A percentile compares a stretch with the other conserved stretches of the same genome.
Conservation (phyloP, 2,113 vertebrate genomes). For the Hypocryptadius cinnamomeus region DNA sequence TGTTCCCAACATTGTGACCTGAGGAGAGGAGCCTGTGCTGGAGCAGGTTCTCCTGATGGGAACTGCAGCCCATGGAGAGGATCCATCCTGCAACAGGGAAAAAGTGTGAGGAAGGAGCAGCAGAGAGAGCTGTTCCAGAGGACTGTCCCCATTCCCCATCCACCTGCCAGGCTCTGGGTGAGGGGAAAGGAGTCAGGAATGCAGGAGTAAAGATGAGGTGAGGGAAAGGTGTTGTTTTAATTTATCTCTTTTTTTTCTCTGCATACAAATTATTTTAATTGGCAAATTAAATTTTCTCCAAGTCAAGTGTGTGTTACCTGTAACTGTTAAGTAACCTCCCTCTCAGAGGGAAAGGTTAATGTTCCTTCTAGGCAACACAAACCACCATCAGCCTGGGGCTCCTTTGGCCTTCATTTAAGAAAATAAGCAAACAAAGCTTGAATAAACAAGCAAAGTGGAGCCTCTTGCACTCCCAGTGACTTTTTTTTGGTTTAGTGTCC, state of each 20-base stretch:
- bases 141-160: neutral
- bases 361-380: neutral
- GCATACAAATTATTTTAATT: neutral
- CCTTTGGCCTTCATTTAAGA: neutral
- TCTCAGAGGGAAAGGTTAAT: neutral
- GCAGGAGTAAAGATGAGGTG: neutral
- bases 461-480: neutral
- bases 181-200: neutral
- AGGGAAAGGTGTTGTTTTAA: neutral
- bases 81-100: neutral
- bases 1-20: neutral
- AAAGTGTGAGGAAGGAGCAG: neutral
- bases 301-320: neutral
- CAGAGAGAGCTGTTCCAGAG: neutral
- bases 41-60: neutral
- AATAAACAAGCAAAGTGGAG: neutral
- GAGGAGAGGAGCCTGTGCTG: neutral
- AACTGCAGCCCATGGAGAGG: neutral
- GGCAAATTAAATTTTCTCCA: neutral
- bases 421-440: slow-evolving; percentile 21
- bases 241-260: neutral
- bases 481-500: neutral
- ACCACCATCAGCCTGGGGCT: neutral
- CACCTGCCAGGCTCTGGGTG: fast-evolving
- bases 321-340: neutral